These are phyloP conservation scores for Remorina albescens DNA, from an alignment of 2,797 vertebrate species.

Conservation along the genomic window DNA sequence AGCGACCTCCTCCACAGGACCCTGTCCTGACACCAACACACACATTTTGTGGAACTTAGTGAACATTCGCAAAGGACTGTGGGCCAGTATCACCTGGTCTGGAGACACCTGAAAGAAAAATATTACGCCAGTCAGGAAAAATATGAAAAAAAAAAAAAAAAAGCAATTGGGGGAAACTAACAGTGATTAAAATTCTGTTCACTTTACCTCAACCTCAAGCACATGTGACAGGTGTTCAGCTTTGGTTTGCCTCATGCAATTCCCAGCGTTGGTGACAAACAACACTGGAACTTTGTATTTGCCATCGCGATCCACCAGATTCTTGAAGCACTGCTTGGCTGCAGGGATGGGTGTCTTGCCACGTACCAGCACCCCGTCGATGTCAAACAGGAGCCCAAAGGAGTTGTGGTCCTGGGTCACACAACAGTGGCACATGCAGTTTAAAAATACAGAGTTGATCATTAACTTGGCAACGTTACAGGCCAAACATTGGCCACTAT, in stretches of 20 bases:
- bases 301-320: slow-evolving; percentile 85
- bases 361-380: slow-evolving; percentile 94
- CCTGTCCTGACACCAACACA: slow-evolving; percentile 95
- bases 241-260: slow-evolving; percentile 89
- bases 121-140: neutral
- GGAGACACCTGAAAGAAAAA: slow-evolving; percentile 87
- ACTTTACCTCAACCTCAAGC: slow-evolving; percentile 90
- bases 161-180: neutral
- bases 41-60: slow-evolving; percentile 88
- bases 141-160: neutral
- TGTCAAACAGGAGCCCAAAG: slow-evolving; percentile 95
- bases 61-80: slow-evolving; percentile 95
- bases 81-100: slow-evolving; percentile 94
- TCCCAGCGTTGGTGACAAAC: slow-evolving; percentile 97
- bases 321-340: slow-evolving; percentile 90
- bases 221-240: slow-evolving; percentile 90
- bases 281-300: slow-evolving; percentile 92
- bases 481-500: neutral
- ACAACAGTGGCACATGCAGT: neutral
- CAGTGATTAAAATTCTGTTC: neutral
- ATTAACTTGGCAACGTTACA: slow-evolving; percentile 44
- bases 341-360: slow-evolving; percentile 90
- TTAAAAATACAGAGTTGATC: slow-evolving; percentile 31
- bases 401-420: slow-evolving; percentile 60
- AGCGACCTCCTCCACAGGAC: slow-evolving; percentile 91